Evolutionary conservation across 30 jellyfish, hydroid and myxozoan genomes (phyloP).

Genomic region (Pseudorhiza aurosa): DNA sequence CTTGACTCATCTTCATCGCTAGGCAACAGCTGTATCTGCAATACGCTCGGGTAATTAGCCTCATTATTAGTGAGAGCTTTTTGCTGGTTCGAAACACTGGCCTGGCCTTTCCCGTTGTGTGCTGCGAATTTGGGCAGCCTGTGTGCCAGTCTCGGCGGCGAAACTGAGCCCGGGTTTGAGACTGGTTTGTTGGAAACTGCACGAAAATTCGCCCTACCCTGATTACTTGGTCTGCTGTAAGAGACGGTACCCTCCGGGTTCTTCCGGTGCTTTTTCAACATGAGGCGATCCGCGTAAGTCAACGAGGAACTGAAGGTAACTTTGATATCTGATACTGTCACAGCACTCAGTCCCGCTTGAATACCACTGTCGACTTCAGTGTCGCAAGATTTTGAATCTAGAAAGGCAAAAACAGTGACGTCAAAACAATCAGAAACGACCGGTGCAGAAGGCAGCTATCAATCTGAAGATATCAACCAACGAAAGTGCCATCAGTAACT

Average conservation of each 20-base stretch:
- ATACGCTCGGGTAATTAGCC: constrained; percentile 7
- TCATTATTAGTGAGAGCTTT: background rate
- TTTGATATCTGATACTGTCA: constrained; percentile 33
- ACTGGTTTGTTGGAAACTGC: background rate
- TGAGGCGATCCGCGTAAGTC: constrained; percentile 78
- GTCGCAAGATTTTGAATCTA: constrained; percentile 71
- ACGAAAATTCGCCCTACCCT: background rate
- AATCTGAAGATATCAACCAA: too few species aligned
- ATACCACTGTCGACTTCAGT: constrained; percentile 45
- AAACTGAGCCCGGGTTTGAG: constrained; percentile 1
- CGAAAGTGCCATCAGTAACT: too few species aligned
- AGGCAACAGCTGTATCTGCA: constrained; percentile 51
- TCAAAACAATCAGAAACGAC: too few species aligned
- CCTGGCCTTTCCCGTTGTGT: background rate
- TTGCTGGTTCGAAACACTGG: background rate
- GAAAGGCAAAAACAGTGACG: background rate
- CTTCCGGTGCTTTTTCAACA: constrained; percentile 70
- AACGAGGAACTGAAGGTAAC: constrained; percentile 57
- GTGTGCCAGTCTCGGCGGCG: constrained; percentile 25
- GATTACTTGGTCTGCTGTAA: constrained; percentile 12
- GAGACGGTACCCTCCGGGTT: constrained; percentile 46
- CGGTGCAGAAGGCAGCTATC: too few species aligned
- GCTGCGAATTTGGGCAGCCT: background rate
- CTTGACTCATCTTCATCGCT: constrained; percentile 58
- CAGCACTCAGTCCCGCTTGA: background rate